Evolutionary conservation across 2,888 invertebrate species (phyloP).

Genomic region (Leptura quadrifasciata): DNA sequence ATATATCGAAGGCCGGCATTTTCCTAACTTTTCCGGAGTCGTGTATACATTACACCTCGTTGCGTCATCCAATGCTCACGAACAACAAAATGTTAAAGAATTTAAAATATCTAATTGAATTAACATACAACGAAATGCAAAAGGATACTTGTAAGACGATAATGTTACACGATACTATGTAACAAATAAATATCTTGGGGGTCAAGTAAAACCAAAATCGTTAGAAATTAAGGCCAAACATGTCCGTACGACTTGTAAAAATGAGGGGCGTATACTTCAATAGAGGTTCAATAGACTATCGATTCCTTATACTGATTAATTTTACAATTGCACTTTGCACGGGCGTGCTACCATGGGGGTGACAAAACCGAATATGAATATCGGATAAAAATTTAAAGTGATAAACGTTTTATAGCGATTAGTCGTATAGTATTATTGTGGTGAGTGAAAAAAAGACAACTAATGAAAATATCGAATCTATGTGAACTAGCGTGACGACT

Average conservation of each 20-base stretch:
- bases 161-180: conserved; percentile 38
- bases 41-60: background rate
- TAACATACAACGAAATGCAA: conserved; percentile 37
- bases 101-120: conserved; percentile 37
- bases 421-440: no score
- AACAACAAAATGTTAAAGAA: conserved; percentile 33
- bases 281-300: conserved; percentile 45
- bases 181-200: conserved; percentile 40
- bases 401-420: no score
- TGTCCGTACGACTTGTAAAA: conserved; percentile 40
- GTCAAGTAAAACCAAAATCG: conserved; percentile 50
- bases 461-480: no score
- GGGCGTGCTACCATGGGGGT: background rate
- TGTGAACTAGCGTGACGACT: no score
- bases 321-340: conserved; percentile 20
- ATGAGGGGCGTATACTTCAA: conserved; percentile 37
- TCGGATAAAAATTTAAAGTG: no score
- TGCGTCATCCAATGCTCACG: conserved; percentile 17
- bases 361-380: no score
- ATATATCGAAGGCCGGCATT: background rate
- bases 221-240: conserved; percentile 52
- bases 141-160: conserved; percentile 36
- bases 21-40: conserved; percentile 5
- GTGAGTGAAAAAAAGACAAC: no score
- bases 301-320: conserved; percentile 33